Evolutionary conservation across 2,888 invertebrate species (phyloP).

Genomic region (Andrena bicolor): DNA sequence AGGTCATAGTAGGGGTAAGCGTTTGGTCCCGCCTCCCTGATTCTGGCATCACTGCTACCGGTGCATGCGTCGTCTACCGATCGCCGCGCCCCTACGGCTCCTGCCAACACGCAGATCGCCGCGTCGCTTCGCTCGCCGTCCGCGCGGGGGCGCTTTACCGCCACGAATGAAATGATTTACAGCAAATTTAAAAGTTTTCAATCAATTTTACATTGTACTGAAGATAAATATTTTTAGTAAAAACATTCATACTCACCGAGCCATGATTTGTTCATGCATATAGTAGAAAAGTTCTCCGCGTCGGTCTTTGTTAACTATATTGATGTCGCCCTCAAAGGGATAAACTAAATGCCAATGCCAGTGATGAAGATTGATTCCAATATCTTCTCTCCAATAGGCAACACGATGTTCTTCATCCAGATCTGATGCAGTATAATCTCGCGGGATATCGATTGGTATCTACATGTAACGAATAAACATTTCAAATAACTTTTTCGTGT

Average conservation of each 20-base stretch:
- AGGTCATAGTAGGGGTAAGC: too few species aligned
- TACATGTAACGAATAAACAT: constrained; percentile 4
- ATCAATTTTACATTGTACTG: too few species aligned
- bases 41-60: too few species aligned
- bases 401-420: constrained; percentile 92
- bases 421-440: constrained; percentile 91
- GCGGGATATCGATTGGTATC: constrained; percentile 89
- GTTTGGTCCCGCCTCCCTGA: too few species aligned
- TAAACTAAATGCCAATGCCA: constrained; percentile 97
- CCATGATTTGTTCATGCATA: constrained; percentile 91
- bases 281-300: constrained; percentile 93
- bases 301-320: constrained; percentile 91
- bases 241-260: constrained; percentile 84
- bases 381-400: constrained; percentile 94
- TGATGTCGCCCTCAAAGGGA: constrained; percentile 89
- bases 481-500: neutral
- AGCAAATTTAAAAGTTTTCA: too few species aligned
- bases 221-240: too few species aligned
- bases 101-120: too few species aligned
- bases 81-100: too few species aligned
- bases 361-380: constrained; percentile 94
- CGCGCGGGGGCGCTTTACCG: too few species aligned
- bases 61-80: too few species aligned
- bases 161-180: too few species aligned
- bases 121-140: too few species aligned